A percentile compares a stretch with the other conserved stretches of the same genome.
Evolutionary conservation across 2,113 vertebrate species (phyloP).

Genomic region (Sorex fumeus): DNA sequence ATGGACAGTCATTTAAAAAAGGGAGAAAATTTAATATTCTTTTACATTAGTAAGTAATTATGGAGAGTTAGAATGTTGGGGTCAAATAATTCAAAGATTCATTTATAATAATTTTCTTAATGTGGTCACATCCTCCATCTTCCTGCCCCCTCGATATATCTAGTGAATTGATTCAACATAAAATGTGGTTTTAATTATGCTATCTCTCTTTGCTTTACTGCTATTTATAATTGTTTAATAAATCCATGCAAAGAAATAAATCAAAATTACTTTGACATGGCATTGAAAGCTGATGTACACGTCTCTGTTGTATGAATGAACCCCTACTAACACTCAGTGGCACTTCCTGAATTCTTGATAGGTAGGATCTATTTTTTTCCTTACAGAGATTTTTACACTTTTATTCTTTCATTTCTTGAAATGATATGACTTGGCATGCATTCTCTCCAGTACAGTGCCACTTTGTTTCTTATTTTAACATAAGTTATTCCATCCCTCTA

Average conservation of each 20-base stretch:
- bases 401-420: conserved; percentile 5
- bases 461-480: neutral
- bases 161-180: conserved; percentile 59
- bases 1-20: neutral
- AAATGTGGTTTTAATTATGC: conserved; percentile 64
- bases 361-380: neutral
- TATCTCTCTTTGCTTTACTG: conserved; percentile 16
- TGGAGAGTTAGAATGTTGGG: neutral
- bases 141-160: conserved; percentile 22
- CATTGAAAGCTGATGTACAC: neutral
- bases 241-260: conserved; percentile 39
- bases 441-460: neutral
- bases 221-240: conserved; percentile 58
- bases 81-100: conserved; percentile 65
- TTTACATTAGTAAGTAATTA: conserved; percentile 61
- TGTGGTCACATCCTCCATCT: conserved; percentile 24
- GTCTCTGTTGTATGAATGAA: neutral
- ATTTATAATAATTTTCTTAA: conserved; percentile 49
- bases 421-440: neutral
- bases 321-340: neutral
- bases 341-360: neutral
- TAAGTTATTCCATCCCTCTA: neutral
- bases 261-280: neutral
- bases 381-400: neutral
- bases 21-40: neutral